Conservation (phyloP, 1,140 invertebrate genomes). For the Listronotus bonariensis region DNA sequence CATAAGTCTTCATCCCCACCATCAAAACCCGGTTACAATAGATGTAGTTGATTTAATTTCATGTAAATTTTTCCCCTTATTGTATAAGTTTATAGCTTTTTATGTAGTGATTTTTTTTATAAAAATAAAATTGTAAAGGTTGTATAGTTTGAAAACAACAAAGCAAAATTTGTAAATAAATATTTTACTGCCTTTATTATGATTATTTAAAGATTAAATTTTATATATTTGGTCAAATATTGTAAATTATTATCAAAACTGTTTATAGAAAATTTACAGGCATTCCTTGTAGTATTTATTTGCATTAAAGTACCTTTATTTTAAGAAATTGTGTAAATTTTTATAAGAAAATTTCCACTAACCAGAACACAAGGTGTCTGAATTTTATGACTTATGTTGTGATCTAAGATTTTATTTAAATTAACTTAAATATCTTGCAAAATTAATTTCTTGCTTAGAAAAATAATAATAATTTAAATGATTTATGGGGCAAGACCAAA, state of each 20-base stretch:
- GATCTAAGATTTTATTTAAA: too few species aligned
- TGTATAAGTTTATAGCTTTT: conserved; percentile 14
- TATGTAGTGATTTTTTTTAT: conserved; percentile 18
- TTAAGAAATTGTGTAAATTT: not conserved
- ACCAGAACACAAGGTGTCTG: too few species aligned
- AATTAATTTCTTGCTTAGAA: too few species aligned
- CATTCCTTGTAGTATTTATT: conserved; percentile 47
- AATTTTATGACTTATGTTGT: too few species aligned
- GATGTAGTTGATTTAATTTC: conserved; percentile 44
- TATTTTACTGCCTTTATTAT: conserved; percentile 34
- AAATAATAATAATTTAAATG: too few species aligned
- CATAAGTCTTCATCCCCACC: conserved; percentile 17
- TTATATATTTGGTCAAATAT: conserved; percentile 21
- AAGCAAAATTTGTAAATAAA: conserved; percentile 30
- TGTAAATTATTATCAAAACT: conserved; percentile 32
- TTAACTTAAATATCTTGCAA: too few species aligned
- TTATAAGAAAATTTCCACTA: too few species aligned
- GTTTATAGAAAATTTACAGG: conserved; percentile 37
- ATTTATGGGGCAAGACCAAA: too few species aligned
- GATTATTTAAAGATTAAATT: not conserved
- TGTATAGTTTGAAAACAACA: conserved; percentile 3
- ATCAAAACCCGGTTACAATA: conserved; percentile 34
- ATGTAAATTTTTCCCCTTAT: not conserved
- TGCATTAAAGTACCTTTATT: conserved; percentile 19
- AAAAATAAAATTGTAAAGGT: not conserved